A percentile compares a stretch with the other conserved stretches of the same genome.
These are phyloP conservation scores for Mormyrus proboscirostris DNA, from an alignment of 2,797 vertebrate genomes.

Conservation along the genomic window DNA sequence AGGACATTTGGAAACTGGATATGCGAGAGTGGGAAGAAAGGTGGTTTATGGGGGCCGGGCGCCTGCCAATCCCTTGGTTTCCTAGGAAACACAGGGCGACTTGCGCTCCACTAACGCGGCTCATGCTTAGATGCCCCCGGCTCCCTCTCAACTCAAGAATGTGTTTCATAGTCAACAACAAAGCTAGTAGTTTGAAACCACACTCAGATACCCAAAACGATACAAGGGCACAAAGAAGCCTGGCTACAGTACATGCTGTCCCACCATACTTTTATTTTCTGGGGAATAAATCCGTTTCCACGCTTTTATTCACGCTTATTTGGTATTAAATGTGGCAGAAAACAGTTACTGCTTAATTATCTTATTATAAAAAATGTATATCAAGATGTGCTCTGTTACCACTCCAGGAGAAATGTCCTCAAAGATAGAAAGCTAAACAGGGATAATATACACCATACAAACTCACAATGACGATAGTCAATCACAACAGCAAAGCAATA, in stretches of 20 bases:
- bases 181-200: constrained; percentile 28
- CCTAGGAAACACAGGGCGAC: constrained; percentile 25
- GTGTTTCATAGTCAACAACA: constrained; percentile 29
- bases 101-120: constrained; percentile 43
- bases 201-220: constrained; percentile 31
- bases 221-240: background rate
- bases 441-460: background rate
- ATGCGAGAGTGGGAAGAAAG: background rate
- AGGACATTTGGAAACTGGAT: constrained; percentile 19
- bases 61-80: constrained; percentile 36
- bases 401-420: background rate
- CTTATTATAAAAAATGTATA: background rate
- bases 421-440: background rate
- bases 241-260: background rate
- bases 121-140: constrained; percentile 30
- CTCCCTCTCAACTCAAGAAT: constrained; percentile 48
- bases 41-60: constrained; percentile 19
- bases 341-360: background rate
- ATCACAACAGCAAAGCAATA: background rate
- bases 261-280: background rate
- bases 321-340: background rate
- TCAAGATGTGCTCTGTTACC: background rate
- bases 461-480: background rate
- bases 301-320: background rate
- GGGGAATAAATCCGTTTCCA: background rate